Conservation (phyloP, 2,888 invertebrate species). For the Orthonevra nobilis region DNA sequence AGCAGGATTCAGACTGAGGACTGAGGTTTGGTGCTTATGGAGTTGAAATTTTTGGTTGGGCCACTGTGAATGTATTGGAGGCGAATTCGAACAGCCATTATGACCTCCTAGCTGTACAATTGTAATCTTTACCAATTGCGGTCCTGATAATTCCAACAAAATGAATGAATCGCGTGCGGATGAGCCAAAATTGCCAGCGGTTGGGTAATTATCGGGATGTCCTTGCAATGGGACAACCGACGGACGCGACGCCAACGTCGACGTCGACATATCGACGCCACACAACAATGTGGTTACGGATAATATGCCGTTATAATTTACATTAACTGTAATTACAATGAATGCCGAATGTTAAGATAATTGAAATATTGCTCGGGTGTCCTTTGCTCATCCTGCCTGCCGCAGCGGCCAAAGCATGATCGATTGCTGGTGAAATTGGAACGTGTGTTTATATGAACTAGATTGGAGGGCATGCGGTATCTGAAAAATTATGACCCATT, state of each 20-base stretch:
- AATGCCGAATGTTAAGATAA: slow-evolving; percentile 39
- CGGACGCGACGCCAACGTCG: not conserved
- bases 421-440: slow-evolving; percentile 17
- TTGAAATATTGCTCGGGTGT: slow-evolving; percentile 36
- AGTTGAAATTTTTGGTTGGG: too few species aligned
- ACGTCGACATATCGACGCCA: slow-evolving; percentile 24
- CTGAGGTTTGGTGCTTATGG: too few species aligned
- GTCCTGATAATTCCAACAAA: slow-evolving; percentile 32
- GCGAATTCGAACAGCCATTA: not conserved
- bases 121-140: slow-evolving; percentile 51
- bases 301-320: slow-evolving; percentile 48
- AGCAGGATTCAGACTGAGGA: slow-evolving; percentile 6
- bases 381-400: not conserved
- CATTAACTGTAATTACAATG: slow-evolving; percentile 32
- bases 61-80: not conserved
- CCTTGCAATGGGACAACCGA: not conserved
- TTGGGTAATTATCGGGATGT: slow-evolving; percentile 45
- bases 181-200: slow-evolving; percentile 22
- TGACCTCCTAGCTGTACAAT: slow-evolving; percentile 5
- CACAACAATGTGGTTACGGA: slow-evolving; percentile 39
- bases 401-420: slow-evolving; percentile 12
- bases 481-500: not conserved
- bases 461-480: not conserved
- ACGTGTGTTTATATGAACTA: not conserved
- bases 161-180: slow-evolving; percentile 32